A percentile compares a stretch with the other conserved stretches of the same genome.
These are phyloP conservation scores for Pipa parva DNA, from an alignment of 2,113 vertebrate genomes.

Conservation along the genomic window DNA sequence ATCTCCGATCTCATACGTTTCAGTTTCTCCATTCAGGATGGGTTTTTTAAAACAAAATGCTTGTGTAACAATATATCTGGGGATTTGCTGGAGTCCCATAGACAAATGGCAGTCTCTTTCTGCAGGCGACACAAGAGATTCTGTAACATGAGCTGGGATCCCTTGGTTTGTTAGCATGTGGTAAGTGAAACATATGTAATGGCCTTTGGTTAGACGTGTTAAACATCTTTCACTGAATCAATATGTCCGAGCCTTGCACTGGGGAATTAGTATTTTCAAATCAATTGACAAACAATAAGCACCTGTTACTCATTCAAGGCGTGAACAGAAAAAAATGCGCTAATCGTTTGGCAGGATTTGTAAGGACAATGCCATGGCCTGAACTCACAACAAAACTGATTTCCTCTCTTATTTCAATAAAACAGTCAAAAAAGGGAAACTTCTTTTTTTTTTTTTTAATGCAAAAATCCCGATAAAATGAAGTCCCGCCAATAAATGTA, in stretches of 20 bases:
- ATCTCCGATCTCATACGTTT: not conserved
- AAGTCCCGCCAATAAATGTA: no score
- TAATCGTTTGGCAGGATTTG: not conserved
- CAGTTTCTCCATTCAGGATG: not conserved
- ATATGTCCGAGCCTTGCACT: not conserved
- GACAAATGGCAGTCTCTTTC: not conserved
- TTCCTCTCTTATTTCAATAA: no score
- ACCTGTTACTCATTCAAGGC: not conserved
- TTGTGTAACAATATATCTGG: conserved; percentile 2
- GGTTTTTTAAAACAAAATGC: not conserved
- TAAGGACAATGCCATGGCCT: no score
- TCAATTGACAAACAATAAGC: not conserved
- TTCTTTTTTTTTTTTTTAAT: no score
- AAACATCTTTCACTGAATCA: conserved; percentile 3
- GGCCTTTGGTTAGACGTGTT: not conserved
- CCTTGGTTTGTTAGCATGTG: not conserved
- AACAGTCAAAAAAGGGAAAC: no score
- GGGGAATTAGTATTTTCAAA: not conserved
- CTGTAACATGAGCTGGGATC: not conserved
- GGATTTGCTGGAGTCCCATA: not conserved
- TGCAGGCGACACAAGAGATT: not conserved
- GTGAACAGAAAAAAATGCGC: not conserved
- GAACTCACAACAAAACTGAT: no score
- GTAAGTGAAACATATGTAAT: conserved; percentile 12
- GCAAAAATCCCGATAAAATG: no score